Percentiles rank a stretch among this genome's conserved stretches.
Evolutionary conservation across 2,797 vertebrate genomes (phyloP).

Genomic region (Echiichthys vipera): DNA sequence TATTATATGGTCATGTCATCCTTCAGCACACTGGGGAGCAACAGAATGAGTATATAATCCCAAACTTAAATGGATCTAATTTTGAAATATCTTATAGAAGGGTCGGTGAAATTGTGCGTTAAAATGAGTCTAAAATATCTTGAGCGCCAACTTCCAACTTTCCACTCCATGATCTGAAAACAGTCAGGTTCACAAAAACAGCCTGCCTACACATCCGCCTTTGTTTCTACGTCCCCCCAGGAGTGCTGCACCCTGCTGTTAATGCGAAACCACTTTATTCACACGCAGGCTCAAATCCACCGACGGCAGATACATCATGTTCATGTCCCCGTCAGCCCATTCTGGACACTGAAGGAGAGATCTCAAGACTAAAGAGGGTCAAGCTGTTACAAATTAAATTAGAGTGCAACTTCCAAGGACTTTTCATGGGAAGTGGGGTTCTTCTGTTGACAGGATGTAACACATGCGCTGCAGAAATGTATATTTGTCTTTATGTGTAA

Average conservation of each 20-base stretch:
- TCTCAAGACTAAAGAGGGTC: conserved; percentile 22
- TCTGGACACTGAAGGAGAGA: conserved; percentile 10
- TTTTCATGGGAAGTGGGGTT: conserved; percentile 39
- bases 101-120: background rate
- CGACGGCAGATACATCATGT: conserved; percentile 33
- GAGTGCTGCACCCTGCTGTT: conserved; percentile 63
- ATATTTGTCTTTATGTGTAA: conserved; percentile 68
- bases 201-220: conserved; percentile 53
- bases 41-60: conserved; percentile 5
- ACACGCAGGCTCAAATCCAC: conserved; percentile 57
- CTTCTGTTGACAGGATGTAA: conserved; percentile 40
- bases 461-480: conserved; percentile 47
- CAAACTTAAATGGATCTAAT: background rate
- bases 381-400: conserved; percentile 49
- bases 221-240: conserved; percentile 46
- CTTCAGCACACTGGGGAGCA: background rate
- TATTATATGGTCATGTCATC: background rate
- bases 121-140: conserved; percentile 5
- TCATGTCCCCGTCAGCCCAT: conserved; percentile 23
- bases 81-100: conserved; percentile 2
- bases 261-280: conserved; percentile 54
- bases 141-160: background rate
- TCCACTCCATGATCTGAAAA: conserved; percentile 34
- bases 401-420: background rate
- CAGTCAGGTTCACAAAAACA: conserved; percentile 46